A percentile compares a stretch with the other conserved stretches of the same genome.
Evolutionary conservation across 2,113 vertebrate species (phyloP).

Genomic region (Alligator mississippiensis): DNA sequence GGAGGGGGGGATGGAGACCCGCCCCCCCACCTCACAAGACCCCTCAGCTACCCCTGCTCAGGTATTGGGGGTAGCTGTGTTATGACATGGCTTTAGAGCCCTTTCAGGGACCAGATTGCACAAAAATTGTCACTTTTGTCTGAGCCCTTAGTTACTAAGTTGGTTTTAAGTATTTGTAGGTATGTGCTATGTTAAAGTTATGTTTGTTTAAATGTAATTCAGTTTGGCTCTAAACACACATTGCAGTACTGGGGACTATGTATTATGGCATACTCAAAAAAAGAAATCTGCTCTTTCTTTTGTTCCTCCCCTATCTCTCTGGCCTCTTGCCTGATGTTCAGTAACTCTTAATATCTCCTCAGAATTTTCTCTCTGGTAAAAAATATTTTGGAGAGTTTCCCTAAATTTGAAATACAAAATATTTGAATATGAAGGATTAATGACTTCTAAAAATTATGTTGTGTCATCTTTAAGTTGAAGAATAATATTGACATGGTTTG

Average conservation of each 20-base stretch:
- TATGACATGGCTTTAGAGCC: too few relatives aligned
- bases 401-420: not conserved
- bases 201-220: not conserved
- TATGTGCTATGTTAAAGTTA: not conserved
- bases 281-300: not conserved
- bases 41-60: too few relatives aligned
- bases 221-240: not conserved
- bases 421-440: not conserved
- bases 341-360: not conserved
- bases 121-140: too few relatives aligned
- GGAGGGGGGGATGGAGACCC: too few relatives aligned
- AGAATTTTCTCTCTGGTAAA: not conserved
- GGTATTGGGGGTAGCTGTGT: too few relatives aligned
- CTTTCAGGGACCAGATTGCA: too few relatives aligned
- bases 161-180: not conserved
- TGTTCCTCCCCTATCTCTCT: not conserved
- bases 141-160: not conserved
- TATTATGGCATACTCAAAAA: not conserved
- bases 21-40: too few relatives aligned
- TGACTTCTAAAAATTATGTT: not conserved
- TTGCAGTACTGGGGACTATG: not conserved
- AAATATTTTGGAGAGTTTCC: not conserved
- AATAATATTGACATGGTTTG: rapidly evolving
- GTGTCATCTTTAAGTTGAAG: not conserved
- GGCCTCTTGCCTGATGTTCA: not conserved